These are phyloP conservation scores for Myopa tessellatipennis DNA, from an alignment of 2,888 invertebrate genomes.

Conservation along the genomic window DNA sequence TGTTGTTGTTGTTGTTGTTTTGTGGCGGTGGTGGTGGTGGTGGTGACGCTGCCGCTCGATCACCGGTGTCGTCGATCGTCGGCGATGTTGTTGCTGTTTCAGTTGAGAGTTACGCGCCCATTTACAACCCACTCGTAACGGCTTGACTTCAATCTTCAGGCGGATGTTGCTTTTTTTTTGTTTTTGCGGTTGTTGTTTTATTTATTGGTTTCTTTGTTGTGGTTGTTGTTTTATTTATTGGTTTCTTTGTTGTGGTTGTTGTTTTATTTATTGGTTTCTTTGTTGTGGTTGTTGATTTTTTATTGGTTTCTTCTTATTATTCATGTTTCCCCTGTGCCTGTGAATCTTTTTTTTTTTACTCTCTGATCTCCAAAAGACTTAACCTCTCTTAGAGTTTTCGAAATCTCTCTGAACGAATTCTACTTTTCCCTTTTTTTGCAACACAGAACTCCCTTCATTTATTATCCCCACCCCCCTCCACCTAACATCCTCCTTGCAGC, in stretches of 20 bases:
- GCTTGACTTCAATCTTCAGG: constrained; percentile 1
- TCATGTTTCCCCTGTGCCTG: no score
- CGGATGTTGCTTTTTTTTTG: constrained; percentile 29
- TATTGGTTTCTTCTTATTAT: not conserved
- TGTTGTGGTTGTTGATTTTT: no score
- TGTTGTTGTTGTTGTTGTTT: constrained; percentile 18
- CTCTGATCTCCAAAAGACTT: no score
- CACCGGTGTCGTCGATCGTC: not conserved
- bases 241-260: not conserved
- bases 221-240: not conserved
- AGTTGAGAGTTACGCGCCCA: constrained; percentile 57
- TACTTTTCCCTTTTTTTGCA: no score
- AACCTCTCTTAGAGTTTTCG: no score
- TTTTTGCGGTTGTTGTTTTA: constrained; percentile 1
- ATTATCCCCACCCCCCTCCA: no score
- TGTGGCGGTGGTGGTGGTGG: constrained; percentile 17
- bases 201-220: not conserved
- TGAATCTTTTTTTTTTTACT: no score
- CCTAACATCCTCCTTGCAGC: no score
- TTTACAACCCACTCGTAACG: constrained; percentile 62
- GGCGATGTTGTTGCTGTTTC: constrained; percentile 42
- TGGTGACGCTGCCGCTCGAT: not conserved
- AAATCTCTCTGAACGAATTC: no score
- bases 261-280: not conserved
- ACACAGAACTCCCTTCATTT: no score